These are phyloP conservation scores for Hypothenemus hampei DNA, from an alignment of 1,140 invertebrate species.

Conservation along the genomic window DNA sequence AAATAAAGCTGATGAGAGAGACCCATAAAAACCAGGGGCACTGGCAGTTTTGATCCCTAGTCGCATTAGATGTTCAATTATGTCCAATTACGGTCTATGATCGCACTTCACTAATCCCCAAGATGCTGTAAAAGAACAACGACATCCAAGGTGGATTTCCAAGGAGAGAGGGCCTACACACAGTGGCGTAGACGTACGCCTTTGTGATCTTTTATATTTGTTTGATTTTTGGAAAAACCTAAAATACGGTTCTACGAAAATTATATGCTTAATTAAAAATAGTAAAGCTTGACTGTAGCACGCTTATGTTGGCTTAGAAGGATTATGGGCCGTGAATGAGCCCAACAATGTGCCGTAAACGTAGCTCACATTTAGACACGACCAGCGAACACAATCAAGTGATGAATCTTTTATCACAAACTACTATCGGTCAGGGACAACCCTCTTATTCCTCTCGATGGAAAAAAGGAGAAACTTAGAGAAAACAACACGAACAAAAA, in stretches of 20 bases:
- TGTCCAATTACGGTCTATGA: slow-evolving; percentile 25
- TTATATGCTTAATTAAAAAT: too few species aligned
- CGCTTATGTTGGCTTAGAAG: too few species aligned
- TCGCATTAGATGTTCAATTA: slow-evolving; percentile 25
- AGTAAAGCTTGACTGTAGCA: too few species aligned
- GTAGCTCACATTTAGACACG: slow-evolving; percentile 29
- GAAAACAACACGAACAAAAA: too few species aligned
- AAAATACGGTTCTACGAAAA: too few species aligned
- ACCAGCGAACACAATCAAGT: slow-evolving; percentile 29
- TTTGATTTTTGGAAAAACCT: too few species aligned
- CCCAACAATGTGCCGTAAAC: slow-evolving; percentile 26
- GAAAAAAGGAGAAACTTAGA: too few species aligned
- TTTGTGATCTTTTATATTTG: too few species aligned
- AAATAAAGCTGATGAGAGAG: too few species aligned
- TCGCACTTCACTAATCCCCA: slow-evolving; percentile 21
- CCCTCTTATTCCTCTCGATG: slow-evolving; percentile 16
- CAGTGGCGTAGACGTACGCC: not conserved
- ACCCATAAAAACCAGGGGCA: slow-evolving; percentile 12
- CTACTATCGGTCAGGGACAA: slow-evolving; percentile 23
- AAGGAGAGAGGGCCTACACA: too few species aligned
- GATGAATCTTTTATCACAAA: slow-evolving; percentile 32
- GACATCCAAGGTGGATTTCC: slow-evolving; percentile 16
- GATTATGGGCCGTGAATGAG: slow-evolving; percentile 27
- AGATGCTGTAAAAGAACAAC: slow-evolving; percentile 24
- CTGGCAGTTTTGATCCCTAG: slow-evolving; percentile 22